Conservation (phyloP, 92 coral and sea anemone genomes). For the Siderastrea siderea region DNA sequence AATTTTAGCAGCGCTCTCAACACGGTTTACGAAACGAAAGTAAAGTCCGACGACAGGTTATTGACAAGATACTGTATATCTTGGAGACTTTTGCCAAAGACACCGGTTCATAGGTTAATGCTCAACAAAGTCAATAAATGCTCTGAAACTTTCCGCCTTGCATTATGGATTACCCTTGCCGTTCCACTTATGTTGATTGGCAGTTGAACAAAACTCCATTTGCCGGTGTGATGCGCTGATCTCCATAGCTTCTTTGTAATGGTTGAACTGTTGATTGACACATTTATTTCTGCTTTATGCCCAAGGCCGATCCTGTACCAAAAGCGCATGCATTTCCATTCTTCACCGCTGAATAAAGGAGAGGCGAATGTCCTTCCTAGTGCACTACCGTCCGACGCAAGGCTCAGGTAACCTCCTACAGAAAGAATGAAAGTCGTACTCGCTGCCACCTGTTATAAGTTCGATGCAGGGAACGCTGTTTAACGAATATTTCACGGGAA, state of each 20-base stretch:
- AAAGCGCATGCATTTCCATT: conserved; percentile 50
- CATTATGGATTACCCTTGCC: neutral
- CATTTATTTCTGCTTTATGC: conserved; percentile 5
- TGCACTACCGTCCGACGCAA: neutral
- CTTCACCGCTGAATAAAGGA: conserved; percentile 11
- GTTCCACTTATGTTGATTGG: conserved; percentile 15
- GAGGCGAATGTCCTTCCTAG: neutral
- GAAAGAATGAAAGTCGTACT: neutral
- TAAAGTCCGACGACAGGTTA: no score
- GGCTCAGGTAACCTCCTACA: conserved; percentile 25
- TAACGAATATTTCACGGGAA: neutral
- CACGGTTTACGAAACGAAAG: no score
- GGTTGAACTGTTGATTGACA: conserved; percentile 12
- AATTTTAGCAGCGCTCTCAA: no score
- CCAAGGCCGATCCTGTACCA: conserved; percentile 32
- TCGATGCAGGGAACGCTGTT: neutral
- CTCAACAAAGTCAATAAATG: no score
- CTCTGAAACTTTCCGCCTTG: neutral
- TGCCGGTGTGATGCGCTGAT: conserved; percentile 3
- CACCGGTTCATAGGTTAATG: no score
- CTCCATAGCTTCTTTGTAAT: conserved; percentile 11
- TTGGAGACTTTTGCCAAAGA: no score
- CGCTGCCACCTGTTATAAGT: neutral
- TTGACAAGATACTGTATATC: no score
- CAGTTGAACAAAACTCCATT: conserved; percentile 41